Percentiles rank a stretch among this genome's conserved stretches.
phyloP scores from a whole-genome alignment of 2,797 vertebrate species.

The Dicrostonyx torquatus region DNA sequence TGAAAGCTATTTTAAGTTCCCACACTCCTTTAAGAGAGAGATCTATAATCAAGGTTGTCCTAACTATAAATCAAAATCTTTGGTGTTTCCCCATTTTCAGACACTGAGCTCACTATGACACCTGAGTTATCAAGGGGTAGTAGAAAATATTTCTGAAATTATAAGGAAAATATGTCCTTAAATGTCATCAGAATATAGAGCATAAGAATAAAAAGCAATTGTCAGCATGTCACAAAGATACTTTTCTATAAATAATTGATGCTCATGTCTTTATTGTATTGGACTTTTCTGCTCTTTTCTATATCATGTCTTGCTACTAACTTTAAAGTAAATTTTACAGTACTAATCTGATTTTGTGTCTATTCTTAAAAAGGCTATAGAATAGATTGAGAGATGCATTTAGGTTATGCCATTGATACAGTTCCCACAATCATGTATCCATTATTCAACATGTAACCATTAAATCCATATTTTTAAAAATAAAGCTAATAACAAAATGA shows the following conservation, averaged over 20 bases:
- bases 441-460: background rate
- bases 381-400: background rate
- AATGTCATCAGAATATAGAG: background rate
- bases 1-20: background rate
- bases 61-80: background rate
- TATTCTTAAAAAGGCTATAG: background rate
- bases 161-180: background rate
- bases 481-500: background rate
- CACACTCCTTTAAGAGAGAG: background rate
- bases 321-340: background rate
- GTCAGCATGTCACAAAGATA: background rate
- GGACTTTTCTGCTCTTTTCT: background rate
- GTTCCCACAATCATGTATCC: background rate
- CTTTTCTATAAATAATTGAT: background rate
- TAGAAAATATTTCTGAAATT: background rate
- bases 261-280: background rate
- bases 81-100: background rate
- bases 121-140: background rate
- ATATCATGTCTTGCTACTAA: background rate
- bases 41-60: background rate
- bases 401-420: background rate
- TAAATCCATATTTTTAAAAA: background rate
- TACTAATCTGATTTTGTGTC: background rate
- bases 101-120: background rate
- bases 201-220: background rate